Percentiles rank a stretch among this genome's conserved stretches.
phyloP scores from a whole-genome alignment of 2,888 invertebrate genomes.

The Stenolophus ochropezus region DNA sequence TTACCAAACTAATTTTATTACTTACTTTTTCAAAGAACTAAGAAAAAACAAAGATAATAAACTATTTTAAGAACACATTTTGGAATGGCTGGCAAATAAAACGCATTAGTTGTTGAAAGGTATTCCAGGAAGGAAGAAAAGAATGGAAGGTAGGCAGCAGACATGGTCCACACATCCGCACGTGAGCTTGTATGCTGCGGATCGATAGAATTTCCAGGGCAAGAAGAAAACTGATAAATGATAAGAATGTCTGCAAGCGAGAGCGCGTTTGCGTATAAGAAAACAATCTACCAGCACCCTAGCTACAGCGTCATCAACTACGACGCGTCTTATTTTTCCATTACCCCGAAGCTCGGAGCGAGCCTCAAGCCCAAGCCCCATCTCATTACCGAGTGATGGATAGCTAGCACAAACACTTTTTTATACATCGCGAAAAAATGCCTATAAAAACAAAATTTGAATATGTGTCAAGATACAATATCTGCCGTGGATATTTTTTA shows the following conservation, averaged over 20 bases:
- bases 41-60: no score
- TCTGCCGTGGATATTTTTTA: constrained; percentile 12
- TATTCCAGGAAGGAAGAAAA: no score
- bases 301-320: constrained; percentile 55
- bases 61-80: no score
- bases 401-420: constrained; percentile 56
- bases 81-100: no score
- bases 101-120: no score
- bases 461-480: constrained; percentile 36
- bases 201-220: constrained; percentile 57
- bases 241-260: constrained; percentile 59
- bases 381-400: constrained; percentile 58
- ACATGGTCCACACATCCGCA: constrained; percentile 33
- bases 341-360: constrained; percentile 40
- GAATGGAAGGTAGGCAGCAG: neutral
- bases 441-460: constrained; percentile 46
- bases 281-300: constrained; percentile 56
- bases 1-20: no score
- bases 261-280: constrained; percentile 58
- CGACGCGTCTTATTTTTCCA: constrained; percentile 57
- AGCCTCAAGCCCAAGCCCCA: constrained; percentile 21
- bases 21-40: no score
- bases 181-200: constrained; percentile 29
- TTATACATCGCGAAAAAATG: constrained; percentile 37
- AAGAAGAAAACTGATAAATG: constrained; percentile 59